Evolutionary conservation across 2,113 vertebrate species (phyloP).

Genomic region (Elgaria multicarinata): DNA sequence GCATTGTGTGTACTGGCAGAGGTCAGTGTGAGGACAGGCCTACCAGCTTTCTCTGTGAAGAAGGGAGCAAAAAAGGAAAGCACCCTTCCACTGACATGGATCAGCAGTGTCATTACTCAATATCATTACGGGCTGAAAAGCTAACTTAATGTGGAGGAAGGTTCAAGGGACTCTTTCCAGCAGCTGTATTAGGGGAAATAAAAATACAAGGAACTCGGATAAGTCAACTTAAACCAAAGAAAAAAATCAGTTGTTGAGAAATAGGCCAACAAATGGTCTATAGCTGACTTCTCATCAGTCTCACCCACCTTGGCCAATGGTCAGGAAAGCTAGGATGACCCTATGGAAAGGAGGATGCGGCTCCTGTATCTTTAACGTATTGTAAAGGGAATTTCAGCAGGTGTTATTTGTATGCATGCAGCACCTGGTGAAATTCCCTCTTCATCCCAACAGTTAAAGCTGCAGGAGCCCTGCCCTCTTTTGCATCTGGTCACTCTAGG

Average conservation of each 20-base stretch:
- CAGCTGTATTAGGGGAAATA: constrained; percentile 69
- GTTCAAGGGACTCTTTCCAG: constrained; percentile 59
- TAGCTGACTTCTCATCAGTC: no score
- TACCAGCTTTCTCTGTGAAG: constrained; percentile 52
- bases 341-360: no score
- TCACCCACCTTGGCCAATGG: no score
- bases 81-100: constrained; percentile 52
- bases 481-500: no score
- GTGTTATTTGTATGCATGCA: no score
- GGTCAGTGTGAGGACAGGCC: constrained; percentile 56
- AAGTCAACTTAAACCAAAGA: constrained; percentile 52
- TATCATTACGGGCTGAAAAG: constrained; percentile 59
- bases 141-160: constrained; percentile 56
- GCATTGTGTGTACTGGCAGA: constrained; percentile 69
- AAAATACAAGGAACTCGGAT: constrained; percentile 48
- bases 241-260: constrained; percentile 48
- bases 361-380: no score
- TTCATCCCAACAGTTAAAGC: no score
- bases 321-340: no score
- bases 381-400: no score
- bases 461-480: no score
- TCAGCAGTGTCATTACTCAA: constrained; percentile 42
- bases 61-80: constrained; percentile 42
- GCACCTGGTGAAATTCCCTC: no score
- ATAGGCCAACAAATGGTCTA: constrained; percentile 55